A percentile compares a stretch with the other conserved stretches of the same genome.
Evolutionary conservation across 2,888 invertebrate species (phyloP).

Genomic region (Lasius fuliginosus): DNA sequence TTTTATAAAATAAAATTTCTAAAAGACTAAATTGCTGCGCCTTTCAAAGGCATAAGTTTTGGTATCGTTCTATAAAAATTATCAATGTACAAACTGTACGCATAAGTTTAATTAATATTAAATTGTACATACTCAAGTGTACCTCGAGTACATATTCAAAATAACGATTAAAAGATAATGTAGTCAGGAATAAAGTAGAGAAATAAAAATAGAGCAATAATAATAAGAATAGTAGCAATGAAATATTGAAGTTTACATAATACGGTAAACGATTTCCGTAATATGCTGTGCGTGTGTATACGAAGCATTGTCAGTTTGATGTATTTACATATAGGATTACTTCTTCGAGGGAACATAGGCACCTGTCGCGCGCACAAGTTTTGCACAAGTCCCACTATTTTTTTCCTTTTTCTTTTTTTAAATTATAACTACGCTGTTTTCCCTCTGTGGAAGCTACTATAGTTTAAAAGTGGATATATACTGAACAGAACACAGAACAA

Average conservation of each 20-base stretch:
- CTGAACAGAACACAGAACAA: neutral
- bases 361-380: constrained; percentile 3
- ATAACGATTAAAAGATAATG: constrained; percentile 55
- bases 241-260: constrained; percentile 65
- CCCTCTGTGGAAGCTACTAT: neutral
- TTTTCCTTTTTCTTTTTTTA: constrained; percentile 6
- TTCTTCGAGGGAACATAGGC: constrained; percentile 30
- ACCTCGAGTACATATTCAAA: constrained; percentile 4
- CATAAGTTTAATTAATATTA: constrained; percentile 55
- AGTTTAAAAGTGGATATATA: neutral
- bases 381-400: constrained; percentile 27
- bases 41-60: constrained; percentile 39
- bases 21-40: constrained; percentile 29
- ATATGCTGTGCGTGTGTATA: constrained; percentile 56
- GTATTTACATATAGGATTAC: constrained; percentile 68
- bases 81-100: constrained; percentile 58
- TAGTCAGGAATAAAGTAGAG: constrained; percentile 57
- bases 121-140: constrained; percentile 42
- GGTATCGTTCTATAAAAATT: constrained; percentile 50
- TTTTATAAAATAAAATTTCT: constrained; percentile 34
- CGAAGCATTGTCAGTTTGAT: constrained; percentile 58
- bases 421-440: constrained; percentile 33
- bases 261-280: constrained; percentile 62
- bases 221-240: constrained; percentile 66
- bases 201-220: constrained; percentile 66